Conservation (phyloP, 1,140 invertebrate species). For the Caenorhabditis remanei region DNA sequence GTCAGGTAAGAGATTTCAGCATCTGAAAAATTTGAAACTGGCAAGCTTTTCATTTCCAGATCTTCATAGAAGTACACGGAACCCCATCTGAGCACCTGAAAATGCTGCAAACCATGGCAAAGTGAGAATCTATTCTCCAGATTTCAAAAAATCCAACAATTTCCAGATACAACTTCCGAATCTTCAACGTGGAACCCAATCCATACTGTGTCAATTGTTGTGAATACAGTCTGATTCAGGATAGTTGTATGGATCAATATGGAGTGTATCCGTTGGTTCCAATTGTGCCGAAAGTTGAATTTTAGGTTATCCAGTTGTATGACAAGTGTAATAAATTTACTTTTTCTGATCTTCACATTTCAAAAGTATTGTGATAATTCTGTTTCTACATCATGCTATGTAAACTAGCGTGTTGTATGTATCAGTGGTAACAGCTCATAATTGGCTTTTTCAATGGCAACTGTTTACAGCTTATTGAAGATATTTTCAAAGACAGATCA, state of each 20-base stretch:
- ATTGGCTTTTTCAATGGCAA: no score
- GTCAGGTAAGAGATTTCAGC: conserved; percentile 3
- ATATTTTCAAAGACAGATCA: no score
- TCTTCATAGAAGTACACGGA: neutral
- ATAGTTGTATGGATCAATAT: neutral
- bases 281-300: neutral
- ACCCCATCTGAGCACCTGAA: neutral
- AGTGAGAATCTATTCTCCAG: neutral
- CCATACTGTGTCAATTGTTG: neutral
- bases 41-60: neutral
- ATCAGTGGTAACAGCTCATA: no score
- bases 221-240: conserved; percentile 7
- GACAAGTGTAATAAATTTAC: no score
- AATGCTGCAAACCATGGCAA: conserved; percentile 1
- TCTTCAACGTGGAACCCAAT: conserved; percentile 7
- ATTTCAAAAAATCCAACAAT: neutral
- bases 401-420: no score
- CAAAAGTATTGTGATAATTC: no score
- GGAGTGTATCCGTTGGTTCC: neutral
- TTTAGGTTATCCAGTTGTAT: neutral
- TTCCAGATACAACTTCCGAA: conserved; percentile 16
- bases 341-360: no score
- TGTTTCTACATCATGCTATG: no score
- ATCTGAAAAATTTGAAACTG: neutral
- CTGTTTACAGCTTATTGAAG: no score